A percentile compares a stretch with the other conserved stretches of the same genome.
Evolutionary conservation across 92 coral and sea anemone genomes (phyloP).

Genomic region (Bergia sp.): DNA sequence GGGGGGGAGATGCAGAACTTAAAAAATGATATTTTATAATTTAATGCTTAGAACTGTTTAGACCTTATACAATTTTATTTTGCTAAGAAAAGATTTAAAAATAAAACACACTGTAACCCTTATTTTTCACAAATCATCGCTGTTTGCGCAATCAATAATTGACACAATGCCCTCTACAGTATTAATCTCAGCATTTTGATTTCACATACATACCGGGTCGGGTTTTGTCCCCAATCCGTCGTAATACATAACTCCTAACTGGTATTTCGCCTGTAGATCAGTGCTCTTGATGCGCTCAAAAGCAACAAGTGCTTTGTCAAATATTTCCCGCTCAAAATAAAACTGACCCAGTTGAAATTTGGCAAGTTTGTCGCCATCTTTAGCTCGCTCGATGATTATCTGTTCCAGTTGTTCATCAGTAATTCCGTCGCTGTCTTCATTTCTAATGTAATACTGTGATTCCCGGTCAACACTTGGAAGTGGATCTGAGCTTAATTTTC

Average conservation of each 20-base stretch:
- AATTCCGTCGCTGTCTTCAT: conserved; percentile 52
- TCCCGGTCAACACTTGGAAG: conserved; percentile 65
- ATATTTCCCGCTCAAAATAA: conserved; percentile 92
- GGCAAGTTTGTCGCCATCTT: conserved; percentile 74
- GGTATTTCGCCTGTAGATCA: conserved; percentile 93
- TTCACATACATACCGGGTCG: conserved; percentile 69
- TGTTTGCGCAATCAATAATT: not conserved
- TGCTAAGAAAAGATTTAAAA: not conserved
- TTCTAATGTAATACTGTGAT: conserved; percentile 17
- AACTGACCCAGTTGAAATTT: conserved; percentile 99
- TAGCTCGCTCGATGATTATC: conserved; percentile 70
- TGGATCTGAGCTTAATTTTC: conserved; percentile 83
- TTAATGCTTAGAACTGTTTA: not conserved
- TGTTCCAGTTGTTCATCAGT: conserved; percentile 86
- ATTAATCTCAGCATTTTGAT: not conserved
- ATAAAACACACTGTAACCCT: not conserved
- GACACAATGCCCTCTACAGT: accelerated
- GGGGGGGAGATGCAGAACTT: too few species aligned
- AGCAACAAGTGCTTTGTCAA: conserved; percentile 86
- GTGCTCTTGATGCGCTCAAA: conserved; percentile 86
- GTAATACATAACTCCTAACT: conserved; percentile 96
- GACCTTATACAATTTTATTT: not conserved
- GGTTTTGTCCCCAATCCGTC: conserved; percentile 90
- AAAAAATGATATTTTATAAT: too few species aligned
- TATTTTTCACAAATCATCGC: not conserved